These are phyloP conservation scores for Crotalus horridus DNA, from an alignment of 2,113 vertebrate genomes.

Conservation along the genomic window DNA sequence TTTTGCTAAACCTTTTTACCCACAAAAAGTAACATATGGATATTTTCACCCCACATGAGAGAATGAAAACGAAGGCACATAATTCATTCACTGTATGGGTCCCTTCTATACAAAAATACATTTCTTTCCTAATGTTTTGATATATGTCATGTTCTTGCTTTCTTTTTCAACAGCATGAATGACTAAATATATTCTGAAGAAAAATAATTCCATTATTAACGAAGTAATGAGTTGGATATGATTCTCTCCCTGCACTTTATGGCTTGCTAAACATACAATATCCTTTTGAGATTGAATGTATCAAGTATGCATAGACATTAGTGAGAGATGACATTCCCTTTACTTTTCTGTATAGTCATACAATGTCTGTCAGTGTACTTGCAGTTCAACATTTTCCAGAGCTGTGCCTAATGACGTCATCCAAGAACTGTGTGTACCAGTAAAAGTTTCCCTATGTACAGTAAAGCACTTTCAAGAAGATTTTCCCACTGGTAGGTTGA, in stretches of 20 bases:
- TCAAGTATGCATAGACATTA: background rate
- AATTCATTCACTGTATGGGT: background rate
- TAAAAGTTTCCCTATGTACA: background rate
- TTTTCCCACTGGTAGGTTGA: constrained; percentile 30
- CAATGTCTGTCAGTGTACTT: constrained; percentile 17
- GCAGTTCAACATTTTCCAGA: constrained; percentile 29
- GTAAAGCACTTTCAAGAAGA: constrained; percentile 51
- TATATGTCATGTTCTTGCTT: constrained; percentile 2
- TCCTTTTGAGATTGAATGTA: background rate
- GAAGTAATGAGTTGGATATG: background rate
- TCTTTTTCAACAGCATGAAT: background rate
- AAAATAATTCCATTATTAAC: background rate
- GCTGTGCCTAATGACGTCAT: constrained; percentile 6
- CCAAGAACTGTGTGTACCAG: constrained; percentile 31
- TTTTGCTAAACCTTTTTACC: background rate
- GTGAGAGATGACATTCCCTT: background rate
- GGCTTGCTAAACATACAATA: background rate
- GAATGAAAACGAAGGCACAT: background rate
- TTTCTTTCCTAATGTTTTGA: constrained; percentile 30
- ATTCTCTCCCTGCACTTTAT: constrained; percentile 1
- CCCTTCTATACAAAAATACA: constrained; percentile 8
- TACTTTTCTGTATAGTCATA: constrained; percentile 30
- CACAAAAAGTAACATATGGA: constrained; percentile 26
- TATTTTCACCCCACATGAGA: background rate
- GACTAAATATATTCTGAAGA: background rate